Percentiles rank a stretch among this genome's conserved stretches.
Evolutionary conservation across 2,113 vertebrate species (phyloP).

Genomic region (Archocentrus centrarchus): DNA sequence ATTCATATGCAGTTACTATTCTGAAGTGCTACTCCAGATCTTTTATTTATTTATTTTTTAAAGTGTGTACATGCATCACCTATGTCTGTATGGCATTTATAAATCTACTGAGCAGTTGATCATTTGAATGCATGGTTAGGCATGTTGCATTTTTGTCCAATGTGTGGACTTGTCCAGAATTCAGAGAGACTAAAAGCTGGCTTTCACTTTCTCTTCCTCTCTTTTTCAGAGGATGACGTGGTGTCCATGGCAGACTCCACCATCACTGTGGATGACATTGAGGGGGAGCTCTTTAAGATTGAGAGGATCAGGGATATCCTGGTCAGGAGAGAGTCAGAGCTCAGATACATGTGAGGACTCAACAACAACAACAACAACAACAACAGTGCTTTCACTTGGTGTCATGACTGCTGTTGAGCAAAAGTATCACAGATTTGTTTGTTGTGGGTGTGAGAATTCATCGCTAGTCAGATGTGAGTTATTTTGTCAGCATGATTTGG

Average conservation of each 20-base stretch:
- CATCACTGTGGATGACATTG: constrained; percentile 85
- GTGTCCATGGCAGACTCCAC: constrained; percentile 91
- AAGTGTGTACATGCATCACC: not conserved
- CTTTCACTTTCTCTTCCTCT: not conserved
- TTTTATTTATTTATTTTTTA: not conserved
- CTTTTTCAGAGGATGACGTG: constrained; percentile 80
- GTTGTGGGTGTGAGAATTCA: not conserved
- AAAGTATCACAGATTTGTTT: not conserved
- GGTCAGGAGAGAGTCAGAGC: constrained; percentile 89
- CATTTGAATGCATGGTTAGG: not conserved
- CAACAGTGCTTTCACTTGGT: no score
- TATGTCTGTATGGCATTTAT: not conserved
- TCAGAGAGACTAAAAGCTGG: not conserved
- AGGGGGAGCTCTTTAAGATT: constrained; percentile 88
- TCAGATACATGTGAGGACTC: constrained; percentile 88
- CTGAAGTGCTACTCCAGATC: not conserved
- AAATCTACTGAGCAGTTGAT: not conserved
- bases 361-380: not conserved
- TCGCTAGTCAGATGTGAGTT: not conserved
- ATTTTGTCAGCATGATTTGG: not conserved
- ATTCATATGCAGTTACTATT: constrained; percentile 28
- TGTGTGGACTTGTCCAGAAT: not conserved
- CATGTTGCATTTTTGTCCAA: not conserved
- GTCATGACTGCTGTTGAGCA: not conserved
- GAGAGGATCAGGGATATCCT: constrained; percentile 87